phyloP scores from a whole-genome alignment of 2,888 invertebrate species.

The Cerastis leucographa region DNA sequence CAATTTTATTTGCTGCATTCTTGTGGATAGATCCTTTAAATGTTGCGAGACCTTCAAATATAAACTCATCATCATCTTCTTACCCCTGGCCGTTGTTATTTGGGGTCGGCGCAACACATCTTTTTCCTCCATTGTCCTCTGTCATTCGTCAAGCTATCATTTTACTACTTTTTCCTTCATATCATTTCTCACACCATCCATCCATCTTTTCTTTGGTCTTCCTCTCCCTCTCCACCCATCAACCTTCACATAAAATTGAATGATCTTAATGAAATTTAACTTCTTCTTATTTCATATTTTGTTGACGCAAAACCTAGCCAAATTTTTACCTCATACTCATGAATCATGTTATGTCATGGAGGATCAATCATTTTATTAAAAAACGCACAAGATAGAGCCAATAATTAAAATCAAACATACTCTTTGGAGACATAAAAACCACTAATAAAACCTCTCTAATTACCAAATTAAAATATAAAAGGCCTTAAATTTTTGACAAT shows the following conservation, averaged over 20 bases:
- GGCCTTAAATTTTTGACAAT: conserved; percentile 38
- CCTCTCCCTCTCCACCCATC: too few relatives aligned
- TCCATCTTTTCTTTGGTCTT: too few relatives aligned
- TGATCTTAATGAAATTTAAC: not conserved
- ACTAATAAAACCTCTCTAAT: conserved; percentile 34
- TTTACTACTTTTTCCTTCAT: too few relatives aligned
- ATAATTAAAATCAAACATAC: conserved; percentile 8
- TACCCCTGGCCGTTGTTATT: too few relatives aligned
- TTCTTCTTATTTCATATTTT: not conserved
- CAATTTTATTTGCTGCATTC: not conserved
- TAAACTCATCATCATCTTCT: too few relatives aligned
- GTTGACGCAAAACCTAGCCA: not conserved
- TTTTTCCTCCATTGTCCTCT: too few relatives aligned
- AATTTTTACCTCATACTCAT: not conserved
- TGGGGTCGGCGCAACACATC: too few relatives aligned
- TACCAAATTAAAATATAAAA: conserved; percentile 39
- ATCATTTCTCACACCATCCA: too few relatives aligned
- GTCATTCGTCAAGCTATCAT: too few relatives aligned
- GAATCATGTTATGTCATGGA: not conserved
- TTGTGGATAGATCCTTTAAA: not conserved
- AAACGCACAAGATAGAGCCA: not conserved
- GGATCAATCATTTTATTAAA: conserved; percentile 2
- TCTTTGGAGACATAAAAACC: conserved; percentile 33
- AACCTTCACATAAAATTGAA: too few relatives aligned
- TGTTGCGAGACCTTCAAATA: not conserved